phyloP scores from a whole-genome alignment of 2,888 invertebrate species.

The Molorchus minor region DNA sequence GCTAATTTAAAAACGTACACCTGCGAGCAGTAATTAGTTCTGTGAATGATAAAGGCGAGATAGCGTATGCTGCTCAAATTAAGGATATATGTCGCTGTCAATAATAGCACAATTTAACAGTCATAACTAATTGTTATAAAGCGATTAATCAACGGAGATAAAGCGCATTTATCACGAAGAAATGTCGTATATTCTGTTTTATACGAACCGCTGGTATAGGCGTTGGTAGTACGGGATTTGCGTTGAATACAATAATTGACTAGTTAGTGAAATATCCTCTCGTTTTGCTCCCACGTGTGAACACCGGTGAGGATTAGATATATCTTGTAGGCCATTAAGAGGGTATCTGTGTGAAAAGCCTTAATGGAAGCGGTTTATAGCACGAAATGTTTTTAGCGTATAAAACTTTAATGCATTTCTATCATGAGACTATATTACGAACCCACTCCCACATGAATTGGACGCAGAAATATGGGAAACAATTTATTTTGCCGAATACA shows the following conservation, averaged over 20 bases:
- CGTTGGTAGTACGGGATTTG: conserved; percentile 9
- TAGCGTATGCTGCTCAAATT: not conserved
- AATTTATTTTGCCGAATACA: no score
- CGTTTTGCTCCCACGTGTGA: no score
- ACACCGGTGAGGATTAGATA: no score
- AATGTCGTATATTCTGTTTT: conserved; percentile 3
- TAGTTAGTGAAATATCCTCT: not conserved
- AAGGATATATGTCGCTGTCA: not conserved
- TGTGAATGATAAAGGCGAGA: conserved; percentile 3
- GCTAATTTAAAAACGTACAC: conserved; percentile 4
- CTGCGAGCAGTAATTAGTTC: not conserved
- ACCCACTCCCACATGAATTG: no score
- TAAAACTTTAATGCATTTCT: no score
- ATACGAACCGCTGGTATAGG: not conserved
- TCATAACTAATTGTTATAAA: conserved; percentile 5
- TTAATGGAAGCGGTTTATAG: no score
- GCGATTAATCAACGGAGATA: conserved; percentile 8
- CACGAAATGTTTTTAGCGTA: no score
- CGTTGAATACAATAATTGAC: conserved; percentile 2
- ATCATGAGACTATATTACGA: no score
- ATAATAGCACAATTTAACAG: conserved; percentile 3
- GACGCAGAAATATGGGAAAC: no score
- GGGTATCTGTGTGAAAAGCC: no score
- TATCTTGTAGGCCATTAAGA: no score
- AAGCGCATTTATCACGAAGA: conserved; percentile 2